Percentiles rank a stretch among this genome's conserved stretches.
phyloP scores from a whole-genome alignment of 2,113 vertebrate species.

The Cranoglanis bouderius region DNA sequence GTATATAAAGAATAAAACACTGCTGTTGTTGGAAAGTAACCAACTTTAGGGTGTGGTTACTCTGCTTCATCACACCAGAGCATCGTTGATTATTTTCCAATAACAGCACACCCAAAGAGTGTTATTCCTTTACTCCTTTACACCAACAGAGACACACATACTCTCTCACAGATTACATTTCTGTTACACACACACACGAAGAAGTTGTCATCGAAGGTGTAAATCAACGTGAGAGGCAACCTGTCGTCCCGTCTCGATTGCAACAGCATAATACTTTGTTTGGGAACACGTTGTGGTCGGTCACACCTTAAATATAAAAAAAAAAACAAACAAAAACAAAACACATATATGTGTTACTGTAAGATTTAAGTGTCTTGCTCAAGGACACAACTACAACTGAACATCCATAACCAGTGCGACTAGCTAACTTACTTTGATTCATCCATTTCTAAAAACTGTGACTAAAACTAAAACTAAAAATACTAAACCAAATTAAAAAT shows the following conservation, averaged over 20 bases:
- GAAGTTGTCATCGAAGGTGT: slow-evolving; percentile 36
- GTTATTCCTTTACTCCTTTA: neutral
- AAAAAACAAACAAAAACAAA: neutral
- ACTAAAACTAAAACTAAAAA: no score
- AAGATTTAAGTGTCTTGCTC: neutral
- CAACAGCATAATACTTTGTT: slow-evolving; percentile 22
- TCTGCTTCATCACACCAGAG: neutral
- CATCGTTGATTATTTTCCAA: neutral
- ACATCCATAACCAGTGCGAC: neutral
- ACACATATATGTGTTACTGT: neutral
- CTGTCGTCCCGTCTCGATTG: neutral
- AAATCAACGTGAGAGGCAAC: slow-evolving; percentile 28
- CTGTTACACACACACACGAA: slow-evolving; percentile 30
- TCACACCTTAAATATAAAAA: neutral
- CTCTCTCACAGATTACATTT: neutral
- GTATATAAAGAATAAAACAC: neutral
- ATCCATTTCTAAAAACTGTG: neutral
- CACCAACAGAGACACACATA: neutral
- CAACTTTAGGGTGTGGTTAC: neutral
- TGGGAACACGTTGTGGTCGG: slow-evolving; percentile 22
- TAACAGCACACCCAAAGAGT: neutral
- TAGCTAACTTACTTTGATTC: neutral
- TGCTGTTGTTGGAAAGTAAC: neutral
- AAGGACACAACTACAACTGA: neutral
- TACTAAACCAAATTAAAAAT: no score